Evolutionary conservation across 2,888 invertebrate genomes (phyloP).

Genomic region (Hymenopus coronatus): DNA sequence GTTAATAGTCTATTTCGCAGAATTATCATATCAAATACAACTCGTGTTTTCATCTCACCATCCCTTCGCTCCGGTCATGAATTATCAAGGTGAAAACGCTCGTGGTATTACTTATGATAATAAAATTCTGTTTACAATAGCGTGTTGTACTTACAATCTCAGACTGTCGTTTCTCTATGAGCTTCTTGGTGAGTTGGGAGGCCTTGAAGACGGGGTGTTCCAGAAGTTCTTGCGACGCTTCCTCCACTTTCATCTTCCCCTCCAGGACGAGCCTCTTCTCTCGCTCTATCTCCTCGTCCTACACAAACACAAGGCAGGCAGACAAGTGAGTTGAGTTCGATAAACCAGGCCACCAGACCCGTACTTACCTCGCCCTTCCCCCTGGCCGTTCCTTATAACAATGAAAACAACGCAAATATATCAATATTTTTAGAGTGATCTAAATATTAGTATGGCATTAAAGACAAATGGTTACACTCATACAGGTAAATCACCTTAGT

Average conservation of each 20-base stretch:
- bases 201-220: conserved; percentile 63
- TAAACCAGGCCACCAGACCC: background rate
- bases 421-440: too few species aligned
- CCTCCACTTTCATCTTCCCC: conserved; percentile 63
- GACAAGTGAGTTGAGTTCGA: background rate
- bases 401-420: too few species aligned
- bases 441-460: too few species aligned
- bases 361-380: background rate
- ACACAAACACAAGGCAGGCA: conserved; percentile 31
- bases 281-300: conserved; percentile 65
- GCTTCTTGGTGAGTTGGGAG: conserved; percentile 40
- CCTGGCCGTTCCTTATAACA: background rate
- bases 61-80: too few species aligned
- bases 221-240: conserved; percentile 64
- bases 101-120: background rate
- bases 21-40: too few species aligned
- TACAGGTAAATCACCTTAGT: too few species aligned
- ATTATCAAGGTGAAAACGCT: too few species aligned
- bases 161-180: conserved; percentile 38
- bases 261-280: conserved; percentile 65
- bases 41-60: too few species aligned
- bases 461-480: too few species aligned
- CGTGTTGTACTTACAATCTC: conserved; percentile 37
- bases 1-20: too few species aligned
- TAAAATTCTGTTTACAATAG: background rate